A percentile compares a stretch with the other conserved stretches of the same genome.
Conservation (phyloP, 2,888 invertebrate genomes). For the Crepidodera aurea region DNA sequence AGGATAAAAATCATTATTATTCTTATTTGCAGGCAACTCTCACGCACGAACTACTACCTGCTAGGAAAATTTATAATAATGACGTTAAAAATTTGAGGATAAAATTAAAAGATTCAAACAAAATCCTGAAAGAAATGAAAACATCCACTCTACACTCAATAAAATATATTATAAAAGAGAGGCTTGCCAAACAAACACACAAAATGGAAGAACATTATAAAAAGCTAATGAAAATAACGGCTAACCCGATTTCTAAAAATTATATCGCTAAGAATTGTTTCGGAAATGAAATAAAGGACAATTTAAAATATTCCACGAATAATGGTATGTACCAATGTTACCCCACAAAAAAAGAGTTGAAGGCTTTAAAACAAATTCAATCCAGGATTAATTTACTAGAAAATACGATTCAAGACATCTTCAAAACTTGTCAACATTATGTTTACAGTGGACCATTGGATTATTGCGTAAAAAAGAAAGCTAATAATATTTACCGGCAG, state of each 20-base stretch:
- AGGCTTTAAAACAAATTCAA: background rate
- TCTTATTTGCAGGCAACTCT: no score
- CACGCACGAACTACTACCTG: no score
- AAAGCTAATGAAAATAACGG: background rate
- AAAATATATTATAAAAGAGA: background rate
- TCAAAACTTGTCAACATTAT: constrained; percentile 4
- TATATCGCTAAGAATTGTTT: constrained; percentile 1
- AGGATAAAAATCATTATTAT: no score
- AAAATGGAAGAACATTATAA: constrained; percentile 5
- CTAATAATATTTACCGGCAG: constrained; percentile 9
- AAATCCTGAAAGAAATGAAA: constrained; percentile 2
- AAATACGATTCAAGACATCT: background rate
- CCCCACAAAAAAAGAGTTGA: background rate
- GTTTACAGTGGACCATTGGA: background rate
- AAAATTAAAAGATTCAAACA: background rate
- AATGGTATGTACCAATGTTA: constrained; percentile 3
- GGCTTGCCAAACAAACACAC: constrained; percentile 3
- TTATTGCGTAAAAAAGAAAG: constrained; percentile 3
- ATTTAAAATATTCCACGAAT: background rate
- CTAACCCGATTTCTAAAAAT: background rate
- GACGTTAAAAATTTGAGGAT: background rate
- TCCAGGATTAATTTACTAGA: background rate
- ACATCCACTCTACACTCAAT: background rate
- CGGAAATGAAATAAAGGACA: background rate
- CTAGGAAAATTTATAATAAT: background rate